These are phyloP conservation scores for Malurus melanocephalus DNA, from an alignment of 2,113 vertebrate genomes.

Conservation along the genomic window DNA sequence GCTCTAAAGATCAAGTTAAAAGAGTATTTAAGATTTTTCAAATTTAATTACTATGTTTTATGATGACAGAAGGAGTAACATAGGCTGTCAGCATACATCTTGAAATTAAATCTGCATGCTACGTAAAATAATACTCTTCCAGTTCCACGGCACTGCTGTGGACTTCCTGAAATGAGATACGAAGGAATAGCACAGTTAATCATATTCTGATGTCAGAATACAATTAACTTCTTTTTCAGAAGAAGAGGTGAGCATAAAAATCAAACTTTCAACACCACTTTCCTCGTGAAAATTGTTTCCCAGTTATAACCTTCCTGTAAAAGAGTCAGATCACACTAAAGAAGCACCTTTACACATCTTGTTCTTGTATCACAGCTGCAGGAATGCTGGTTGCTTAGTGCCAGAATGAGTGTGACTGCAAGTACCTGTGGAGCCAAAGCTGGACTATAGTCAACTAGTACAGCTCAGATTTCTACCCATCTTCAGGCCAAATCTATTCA, in stretches of 20 bases:
- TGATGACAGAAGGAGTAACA: not conserved
- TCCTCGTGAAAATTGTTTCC: not conserved
- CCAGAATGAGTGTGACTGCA: not conserved
- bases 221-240: not conserved
- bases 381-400: not conserved
- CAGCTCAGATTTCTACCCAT: not conserved
- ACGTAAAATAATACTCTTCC: not conserved
- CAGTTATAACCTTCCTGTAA: not conserved
- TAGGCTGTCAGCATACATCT: not conserved
- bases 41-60: not conserved
- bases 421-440: not conserved
- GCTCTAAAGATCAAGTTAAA: not conserved
- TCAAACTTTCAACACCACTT: not conserved
- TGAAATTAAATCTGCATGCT: not conserved
- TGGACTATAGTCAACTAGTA: rapidly evolving
- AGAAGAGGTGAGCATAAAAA: not conserved
- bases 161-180: not conserved
- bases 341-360: not conserved
- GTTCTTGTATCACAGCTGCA: no score
- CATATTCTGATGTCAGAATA: not conserved
- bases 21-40: not conserved
- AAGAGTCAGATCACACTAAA: not conserved
- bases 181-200: not conserved
- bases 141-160: not conserved
- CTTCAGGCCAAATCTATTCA: not conserved